These are phyloP conservation scores for Tor tambroides DNA, from an alignment of 2,113 vertebrate species.

Conservation along the genomic window DNA sequence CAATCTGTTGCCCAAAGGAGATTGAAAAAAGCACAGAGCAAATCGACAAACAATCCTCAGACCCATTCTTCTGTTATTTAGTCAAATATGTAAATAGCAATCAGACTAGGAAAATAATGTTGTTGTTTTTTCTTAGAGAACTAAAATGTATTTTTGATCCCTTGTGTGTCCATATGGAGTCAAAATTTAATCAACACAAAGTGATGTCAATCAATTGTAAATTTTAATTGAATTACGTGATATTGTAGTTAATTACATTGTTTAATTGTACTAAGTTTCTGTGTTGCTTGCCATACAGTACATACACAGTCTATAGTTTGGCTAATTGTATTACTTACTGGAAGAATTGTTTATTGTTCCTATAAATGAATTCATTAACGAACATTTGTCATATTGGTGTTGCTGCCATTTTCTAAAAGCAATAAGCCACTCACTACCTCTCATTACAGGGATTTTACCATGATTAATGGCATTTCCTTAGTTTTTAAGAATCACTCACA, in stretches of 20 bases:
- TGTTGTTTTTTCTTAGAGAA: constrained; percentile 24
- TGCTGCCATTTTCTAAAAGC: not conserved
- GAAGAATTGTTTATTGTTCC: not conserved
- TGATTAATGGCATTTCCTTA: not conserved
- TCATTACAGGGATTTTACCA: not conserved
- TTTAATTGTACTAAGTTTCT: not conserved
- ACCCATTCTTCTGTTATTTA: constrained; percentile 75
- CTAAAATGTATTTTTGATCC: constrained; percentile 25
- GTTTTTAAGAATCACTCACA: not conserved
- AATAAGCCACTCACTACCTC: not conserved
- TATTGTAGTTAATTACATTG: not conserved
- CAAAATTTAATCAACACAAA: not conserved
- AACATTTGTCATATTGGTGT: not conserved
- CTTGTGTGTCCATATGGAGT: constrained; percentile 18
- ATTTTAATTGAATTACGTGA: not conserved
- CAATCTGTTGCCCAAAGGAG: constrained; percentile 80
- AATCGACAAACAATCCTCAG: constrained; percentile 78
- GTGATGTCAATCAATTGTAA: not conserved
- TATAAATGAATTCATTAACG: not conserved
- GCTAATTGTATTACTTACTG: not conserved
- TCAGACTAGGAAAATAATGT: constrained; percentile 60
- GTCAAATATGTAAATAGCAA: constrained; percentile 79
- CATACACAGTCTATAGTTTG: not conserved
- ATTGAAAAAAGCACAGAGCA: constrained; percentile 76
- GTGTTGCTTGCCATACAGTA: not conserved